Evolutionary conservation across 2,888 invertebrate genomes (phyloP).

Genomic region (Melinaea menophilus): DNA sequence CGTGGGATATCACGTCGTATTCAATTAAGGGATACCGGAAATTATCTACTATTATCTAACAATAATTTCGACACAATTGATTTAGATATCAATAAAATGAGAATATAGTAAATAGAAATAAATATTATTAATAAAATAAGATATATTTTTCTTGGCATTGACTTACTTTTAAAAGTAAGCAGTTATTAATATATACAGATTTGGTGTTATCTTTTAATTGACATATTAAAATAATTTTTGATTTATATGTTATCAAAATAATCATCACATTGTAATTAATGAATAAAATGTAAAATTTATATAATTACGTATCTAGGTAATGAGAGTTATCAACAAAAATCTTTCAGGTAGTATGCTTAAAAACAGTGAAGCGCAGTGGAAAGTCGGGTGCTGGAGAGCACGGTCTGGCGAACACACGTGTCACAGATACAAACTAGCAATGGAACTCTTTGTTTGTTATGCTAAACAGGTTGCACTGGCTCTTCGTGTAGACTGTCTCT

Average conservation of each 20-base stretch:
- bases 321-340: background rate
- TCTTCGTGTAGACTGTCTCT: background rate
- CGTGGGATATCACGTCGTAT: slow-evolving; percentile 66
- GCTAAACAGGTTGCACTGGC: background rate
- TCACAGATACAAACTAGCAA: slow-evolving; percentile 59
- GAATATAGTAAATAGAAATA: too few species aligned
- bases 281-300: too few species aligned
- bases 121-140: too few species aligned
- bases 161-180: too few species aligned
- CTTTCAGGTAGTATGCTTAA: slow-evolving; percentile 28
- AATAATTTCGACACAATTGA: background rate
- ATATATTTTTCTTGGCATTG: too few species aligned
- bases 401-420: slow-evolving; percentile 72
- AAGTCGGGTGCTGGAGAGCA: slow-evolving; percentile 48
- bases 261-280: too few species aligned
- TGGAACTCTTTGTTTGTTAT: slow-evolving; percentile 12
- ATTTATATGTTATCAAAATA: too few species aligned
- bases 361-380: slow-evolving; percentile 47
- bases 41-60: slow-evolving; percentile 8
- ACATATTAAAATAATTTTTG: too few species aligned
- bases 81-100: background rate
- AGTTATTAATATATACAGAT: too few species aligned
- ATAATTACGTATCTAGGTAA: background rate
- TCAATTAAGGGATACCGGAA: slow-evolving; percentile 61
- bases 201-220: too few species aligned